These are phyloP conservation scores for Montipora cactus DNA, from an alignment of 64 coral and sea anemone species.

Conservation along the genomic window DNA sequence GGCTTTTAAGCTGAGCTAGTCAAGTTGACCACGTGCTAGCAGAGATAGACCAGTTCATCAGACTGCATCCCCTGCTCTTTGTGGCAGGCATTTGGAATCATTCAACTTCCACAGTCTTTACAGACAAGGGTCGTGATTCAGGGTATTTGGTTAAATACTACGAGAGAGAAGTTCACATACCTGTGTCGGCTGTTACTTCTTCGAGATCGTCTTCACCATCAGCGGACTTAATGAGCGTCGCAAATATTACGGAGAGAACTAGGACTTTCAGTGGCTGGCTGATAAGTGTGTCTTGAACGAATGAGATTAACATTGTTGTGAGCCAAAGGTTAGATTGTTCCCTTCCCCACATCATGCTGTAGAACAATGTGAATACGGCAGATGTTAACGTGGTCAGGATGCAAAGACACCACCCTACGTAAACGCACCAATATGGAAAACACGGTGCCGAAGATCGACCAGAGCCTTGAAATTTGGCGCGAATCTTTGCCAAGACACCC, in stretches of 20 bases:
- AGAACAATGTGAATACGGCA: constrained; percentile 70
- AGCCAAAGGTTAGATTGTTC: constrained; percentile 82
- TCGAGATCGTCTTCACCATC: constrained; percentile 52
- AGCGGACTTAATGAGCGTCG: constrained; percentile 52
- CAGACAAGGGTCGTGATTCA: too few relatives aligned
- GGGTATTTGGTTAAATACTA: not conserved
- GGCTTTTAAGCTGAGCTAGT: too few relatives aligned
- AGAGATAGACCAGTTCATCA: too few relatives aligned
- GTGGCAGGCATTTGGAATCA: too few relatives aligned
- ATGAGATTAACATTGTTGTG: constrained; percentile 69
- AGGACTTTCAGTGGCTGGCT: constrained; percentile 81
- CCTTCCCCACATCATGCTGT: constrained; percentile 89
- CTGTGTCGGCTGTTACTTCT: not conserved
- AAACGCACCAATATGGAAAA: constrained; percentile 70
- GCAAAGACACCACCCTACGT: constrained; percentile 73
- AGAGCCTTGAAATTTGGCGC: not conserved
- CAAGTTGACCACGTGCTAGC: too few relatives aligned
- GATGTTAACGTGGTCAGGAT: constrained; percentile 42
- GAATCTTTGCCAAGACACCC: not conserved
- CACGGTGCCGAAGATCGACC: not conserved
- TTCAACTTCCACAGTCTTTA: too few relatives aligned
- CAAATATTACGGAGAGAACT: constrained; percentile 69
- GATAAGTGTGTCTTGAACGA: constrained; percentile 70
- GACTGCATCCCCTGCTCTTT: too few relatives aligned
- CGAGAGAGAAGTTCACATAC: not conserved